Evolutionary conservation across 2,113 vertebrate species (phyloP), one percentile per base, ranked within the genome.

Genomic region (Cygnus buccinator): DNA sequence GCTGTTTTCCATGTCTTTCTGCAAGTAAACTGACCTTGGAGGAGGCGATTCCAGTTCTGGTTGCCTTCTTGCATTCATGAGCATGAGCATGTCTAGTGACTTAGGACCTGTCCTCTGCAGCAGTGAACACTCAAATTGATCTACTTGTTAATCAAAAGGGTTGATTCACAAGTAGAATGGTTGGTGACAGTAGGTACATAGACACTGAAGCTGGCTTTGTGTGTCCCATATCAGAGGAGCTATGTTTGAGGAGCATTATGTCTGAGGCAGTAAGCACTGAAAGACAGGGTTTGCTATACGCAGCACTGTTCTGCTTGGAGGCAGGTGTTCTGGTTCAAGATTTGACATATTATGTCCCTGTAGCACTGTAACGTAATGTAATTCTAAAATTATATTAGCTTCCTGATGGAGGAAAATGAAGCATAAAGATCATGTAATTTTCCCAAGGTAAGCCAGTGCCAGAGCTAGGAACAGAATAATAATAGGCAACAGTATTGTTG

Each of bases 351-450:
- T 93, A 73, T 59, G 59, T 92, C 90, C 76, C 68, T 1, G 2
- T 80, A 86, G 90, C 59, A 35, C 79, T 84, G 55, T 86, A 97
- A 95, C 1, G 1, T 85, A 90, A 95, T 91, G 68, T 71, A 94
- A 91, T 95, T 91, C 77, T 59, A 67, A 84, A 94, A 91, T 95
- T 94, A 90, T 71, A 94, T 96, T 96, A 94, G 19, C 78, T 95
- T 94, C 75, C 59, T 90, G 63, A 95, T 93, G 37, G 63, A 95
- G 74, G 82, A 96, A 94, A 96, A 93, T 90, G 71, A 93, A 87
- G 81, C 92, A 83, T 83, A 85, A 95, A 93, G 67, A 81, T 86
- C 8, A 2, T n/a, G 39, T 82, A 76, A 93, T 92, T 95, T 90
- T 93, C 66, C 71, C 70, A 76, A 80, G 59, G 59, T 75, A 85